Evolutionary conservation across 2,113 vertebrate species (phyloP), one percentile per base, ranked within the genome.

Genomic region (Elgaria multicarinata): DNA sequence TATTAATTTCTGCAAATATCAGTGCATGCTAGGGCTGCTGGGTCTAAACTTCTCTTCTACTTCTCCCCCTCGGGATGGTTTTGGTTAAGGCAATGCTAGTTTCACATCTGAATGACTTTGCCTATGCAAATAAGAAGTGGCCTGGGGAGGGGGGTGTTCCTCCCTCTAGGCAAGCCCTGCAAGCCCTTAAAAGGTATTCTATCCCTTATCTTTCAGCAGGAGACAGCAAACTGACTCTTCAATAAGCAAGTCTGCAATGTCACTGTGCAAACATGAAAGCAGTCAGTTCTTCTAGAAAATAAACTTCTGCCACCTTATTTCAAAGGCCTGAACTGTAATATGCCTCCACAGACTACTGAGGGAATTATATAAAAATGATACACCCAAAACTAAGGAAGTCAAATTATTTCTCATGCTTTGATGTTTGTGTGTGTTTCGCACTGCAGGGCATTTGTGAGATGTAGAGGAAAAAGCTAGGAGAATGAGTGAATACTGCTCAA

Each of bases 361-460:
- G 75, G 91, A 97, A 96, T 96, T 88, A 90, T 64, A 93, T 90
- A 92, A 92, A 89, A 93, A 76, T 28, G 74, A 92, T 76, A 84
- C 28, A 91, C 92, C 91, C 74, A 91, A 92, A 94, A 92, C 93
- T 92, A 95, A 90, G 90, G 89, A 92, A 96, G 93, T 87, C 86
- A 94, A 95, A 96, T 96, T 93, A 93, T 94, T 94, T 94, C 92
- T 93, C 87, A 90, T 89, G 87, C 94, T 95, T 95, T 96, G 92
- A 94, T 96, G 93, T 96, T 96, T 97, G 93, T 93, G 83, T 95
- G 90, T 87, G 44, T 7, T 88, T 88, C 87, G 46, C 42, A 95
- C 93, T 95, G 90, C 46, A 0, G 93, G 93, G 92, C 92, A 92
- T 90, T 91, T 62, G 90, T 92, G 87, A 83, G 92, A 86, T 86